phyloP scores from a whole-genome alignment of 2,888 invertebrate species.

The Acronicta psi region DNA sequence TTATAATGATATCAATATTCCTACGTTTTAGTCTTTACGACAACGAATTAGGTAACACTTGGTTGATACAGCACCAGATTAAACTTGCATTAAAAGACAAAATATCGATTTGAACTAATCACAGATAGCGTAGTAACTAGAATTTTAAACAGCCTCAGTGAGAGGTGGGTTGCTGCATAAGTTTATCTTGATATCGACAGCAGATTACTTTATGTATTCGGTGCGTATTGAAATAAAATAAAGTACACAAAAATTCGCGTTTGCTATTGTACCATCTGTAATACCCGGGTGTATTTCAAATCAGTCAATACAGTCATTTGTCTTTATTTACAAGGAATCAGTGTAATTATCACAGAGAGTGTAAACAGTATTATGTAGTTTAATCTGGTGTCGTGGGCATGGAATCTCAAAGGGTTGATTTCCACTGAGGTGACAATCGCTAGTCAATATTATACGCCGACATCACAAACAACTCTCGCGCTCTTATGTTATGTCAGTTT shows the following conservation, averaged over 20 bases:
- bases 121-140: too few species aligned
- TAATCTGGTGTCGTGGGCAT: constrained; percentile 63
- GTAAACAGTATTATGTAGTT: constrained; percentile 38
- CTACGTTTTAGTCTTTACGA: constrained; percentile 67
- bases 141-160: too few species aligned
- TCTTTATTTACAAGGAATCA: too few species aligned
- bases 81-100: constrained; percentile 33
- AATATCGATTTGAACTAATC: too few species aligned
- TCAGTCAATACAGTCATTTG: too few species aligned
- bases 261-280: too few species aligned
- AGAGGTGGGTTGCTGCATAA: too few species aligned
- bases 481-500: constrained; percentile 39
- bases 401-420: constrained; percentile 75
- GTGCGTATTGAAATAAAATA: too few species aligned
- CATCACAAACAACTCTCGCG: constrained; percentile 73
- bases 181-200: too few species aligned
- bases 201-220: too few species aligned
- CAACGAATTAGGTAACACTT: constrained; percentile 79
- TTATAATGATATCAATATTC: constrained; percentile 55
- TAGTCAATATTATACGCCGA: constrained; percentile 83
- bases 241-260: too few species aligned
- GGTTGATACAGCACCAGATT: constrained; percentile 62
- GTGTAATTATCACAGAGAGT: not conserved
- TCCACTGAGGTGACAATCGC: constrained; percentile 80
- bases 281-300: too few species aligned